Percentiles rank a stretch among this genome's conserved stretches.
phyloP scores from a whole-genome alignment of 1,140 invertebrate species.

The Drosophila nasuta region DNA sequence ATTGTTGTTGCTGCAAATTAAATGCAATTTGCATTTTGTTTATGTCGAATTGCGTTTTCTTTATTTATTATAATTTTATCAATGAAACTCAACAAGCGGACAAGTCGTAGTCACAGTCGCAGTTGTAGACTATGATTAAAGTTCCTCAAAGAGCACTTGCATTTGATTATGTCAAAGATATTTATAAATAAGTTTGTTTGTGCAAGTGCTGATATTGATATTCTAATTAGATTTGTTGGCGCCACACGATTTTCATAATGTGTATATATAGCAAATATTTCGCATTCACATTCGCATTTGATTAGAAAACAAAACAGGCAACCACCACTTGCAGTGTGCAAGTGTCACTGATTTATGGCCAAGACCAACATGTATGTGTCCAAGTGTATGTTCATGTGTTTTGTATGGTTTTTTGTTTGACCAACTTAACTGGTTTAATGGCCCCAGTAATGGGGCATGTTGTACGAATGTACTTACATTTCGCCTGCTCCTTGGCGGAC shows the following conservation, averaged over 20 bases:
- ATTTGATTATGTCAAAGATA: not conserved
- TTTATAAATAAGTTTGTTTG: not conserved
- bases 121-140: constrained; percentile 27
- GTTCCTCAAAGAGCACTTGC: constrained; percentile 4
- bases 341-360: constrained; percentile 78
- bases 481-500: constrained; percentile 59
- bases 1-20: constrained; percentile 39
- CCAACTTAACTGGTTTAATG: constrained; percentile 80
- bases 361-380: constrained; percentile 28
- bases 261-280: constrained; percentile 68
- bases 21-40: constrained; percentile 51
- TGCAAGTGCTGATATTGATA: constrained; percentile 32
- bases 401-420: constrained; percentile 61
- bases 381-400: constrained; percentile 43
- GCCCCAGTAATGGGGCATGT: constrained; percentile 41
- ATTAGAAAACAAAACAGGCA: constrained; percentile 41
- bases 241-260: constrained; percentile 76
- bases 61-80: constrained; percentile 53
- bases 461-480: constrained; percentile 59
- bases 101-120: constrained; percentile 46
- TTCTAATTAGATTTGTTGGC: constrained; percentile 69
- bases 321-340: constrained; percentile 62
- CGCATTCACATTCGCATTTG: constrained; percentile 50
- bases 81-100: constrained; percentile 49
- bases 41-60: constrained; percentile 48